Base-by-base conservation (phyloP, 2,888 invertebrate species). In the Sisyra terminalis region DNA sequence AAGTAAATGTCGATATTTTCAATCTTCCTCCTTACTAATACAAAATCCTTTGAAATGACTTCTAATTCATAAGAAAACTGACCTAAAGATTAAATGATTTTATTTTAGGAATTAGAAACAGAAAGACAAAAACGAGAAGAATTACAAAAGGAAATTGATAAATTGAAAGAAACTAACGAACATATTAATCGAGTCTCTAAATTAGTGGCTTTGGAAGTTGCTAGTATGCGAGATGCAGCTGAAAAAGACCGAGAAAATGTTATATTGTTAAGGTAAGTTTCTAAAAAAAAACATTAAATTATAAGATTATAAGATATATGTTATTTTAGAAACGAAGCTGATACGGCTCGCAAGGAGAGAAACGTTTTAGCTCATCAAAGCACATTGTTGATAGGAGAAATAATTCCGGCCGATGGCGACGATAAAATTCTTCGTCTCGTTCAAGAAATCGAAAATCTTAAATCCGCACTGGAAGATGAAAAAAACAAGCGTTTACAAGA, bases 331-430 rank as follows among this genome's bases (percentile, higher is more conserved):
- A 60, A 63, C 8, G 70, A 72, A 51, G 71, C 73, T 0, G 64
- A 70, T 45, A 61, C 72, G 53, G 75, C 76, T 0, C 75, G 75
- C 56, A 75, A 75, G 48, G 72, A 73, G 52, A 57, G 71, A 13
- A 71, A 71, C 49, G 71, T 77, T 6, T 58, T 81, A 37, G 73
- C 75, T 0, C 78, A 80, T 53, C 79, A 78, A 59, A 78, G 78
- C 51, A 67, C 76, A 0, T 59, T 81, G 13, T 60, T 80, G 11
- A 61, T 77, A 62, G 74, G 72, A 0, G 71, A 78, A 34, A 60
- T 73, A 39, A 66, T 66, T 29, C 54, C 62, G 1, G 71, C 72
- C 46, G 71, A 73, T 49, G 58, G 73, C 5, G 64, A 66, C n/a
- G 62, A 65, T 39, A 61, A 71, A 29, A 57, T 72, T 44, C 50